Evolutionary conservation across 1,140 invertebrate genomes (phyloP), one percentile per base, ranked within the genome.

Genomic region (Aphelenchoides fujianensis): DNA sequence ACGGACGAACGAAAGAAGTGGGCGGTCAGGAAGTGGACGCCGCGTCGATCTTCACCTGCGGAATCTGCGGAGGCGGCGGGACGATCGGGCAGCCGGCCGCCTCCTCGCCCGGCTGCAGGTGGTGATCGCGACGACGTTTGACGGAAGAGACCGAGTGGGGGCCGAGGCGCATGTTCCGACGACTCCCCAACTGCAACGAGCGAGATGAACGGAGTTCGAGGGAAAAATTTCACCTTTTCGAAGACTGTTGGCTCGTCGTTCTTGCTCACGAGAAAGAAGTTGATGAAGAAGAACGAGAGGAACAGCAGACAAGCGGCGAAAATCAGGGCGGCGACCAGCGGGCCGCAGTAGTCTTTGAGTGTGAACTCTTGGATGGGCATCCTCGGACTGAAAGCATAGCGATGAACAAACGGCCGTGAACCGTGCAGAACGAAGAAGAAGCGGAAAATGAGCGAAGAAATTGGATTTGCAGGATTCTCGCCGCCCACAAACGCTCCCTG

Each of bases 201-300:
- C n/a, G n/a, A n/a, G 63, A 41, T 66, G 31, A 66, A 36, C n/a
- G 0, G 2, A 12, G 31, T 16, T 0, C 16, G 3, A 32, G 36
- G 23, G 2, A 36, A 55, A 12, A 66, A 59, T 59, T 7, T 59
- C 7, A 69, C 73, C 71, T 48, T 63, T 54, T 73, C 72, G 35
- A 73, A 73, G 27, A 73, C 72, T 34, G 72, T 73, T 12, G 67
- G 41, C 12, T 73, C 72, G 57, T 73, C 72, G n/a, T 41, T 71
- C 71, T 64, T 74, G 9, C 52, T 30, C n/a, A 73, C 72, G 1
- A 73, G 16, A 0, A 28, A 73, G 41, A 63, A 73, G 72, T 73
- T 73, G 3, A 73, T 32, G 9, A 64, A 62, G 35, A 72, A 73
- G 53, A 73, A 73, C 0, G 73, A 70, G 36, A 73, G 27, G 9